A percentile compares a stretch with the other conserved stretches of the same genome.
These are phyloP conservation scores for Euschistus heros DNA, from an alignment of 1,140 invertebrate species.

Conservation along the genomic window DNA sequence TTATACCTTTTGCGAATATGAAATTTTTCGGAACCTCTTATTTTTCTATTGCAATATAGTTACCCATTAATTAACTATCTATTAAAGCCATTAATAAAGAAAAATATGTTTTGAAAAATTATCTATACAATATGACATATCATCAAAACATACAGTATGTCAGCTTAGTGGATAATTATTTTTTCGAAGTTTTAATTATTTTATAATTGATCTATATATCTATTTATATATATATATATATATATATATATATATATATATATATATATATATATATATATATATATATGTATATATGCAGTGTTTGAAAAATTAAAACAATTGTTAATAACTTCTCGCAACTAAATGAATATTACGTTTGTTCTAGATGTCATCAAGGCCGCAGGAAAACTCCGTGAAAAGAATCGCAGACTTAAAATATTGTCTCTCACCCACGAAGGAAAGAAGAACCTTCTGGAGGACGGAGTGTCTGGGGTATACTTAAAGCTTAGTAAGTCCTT, in stretches of 20 bases:
- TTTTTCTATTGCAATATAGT: no score
- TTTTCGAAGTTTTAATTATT: neutral
- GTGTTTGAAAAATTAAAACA: no score
- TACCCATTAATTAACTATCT: no score
- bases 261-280: constrained; percentile 1
- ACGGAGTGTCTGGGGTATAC: constrained; percentile 52
- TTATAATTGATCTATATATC: neutral
- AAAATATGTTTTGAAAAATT: no score
- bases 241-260: constrained; percentile 1
- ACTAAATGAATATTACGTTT: neutral
- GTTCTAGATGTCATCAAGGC: constrained; percentile 25
- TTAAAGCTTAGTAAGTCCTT: constrained; percentile 47
- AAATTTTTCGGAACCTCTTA: no score
- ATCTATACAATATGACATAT: no score
- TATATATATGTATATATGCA: neutral
- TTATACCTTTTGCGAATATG: no score
- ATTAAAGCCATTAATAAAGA: no score
- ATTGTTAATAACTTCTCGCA: no score
- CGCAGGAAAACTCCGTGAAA: constrained; percentile 36
- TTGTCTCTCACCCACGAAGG: constrained; percentile 36
- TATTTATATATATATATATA: neutral
- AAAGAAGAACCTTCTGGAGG: constrained; percentile 30
- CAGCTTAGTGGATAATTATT: no score
- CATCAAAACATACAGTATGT: no score
- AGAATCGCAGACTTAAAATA: constrained; percentile 39